Conservation (phyloP, 2,797 vertebrate species). For the Onychomys leucogaster region DNA sequence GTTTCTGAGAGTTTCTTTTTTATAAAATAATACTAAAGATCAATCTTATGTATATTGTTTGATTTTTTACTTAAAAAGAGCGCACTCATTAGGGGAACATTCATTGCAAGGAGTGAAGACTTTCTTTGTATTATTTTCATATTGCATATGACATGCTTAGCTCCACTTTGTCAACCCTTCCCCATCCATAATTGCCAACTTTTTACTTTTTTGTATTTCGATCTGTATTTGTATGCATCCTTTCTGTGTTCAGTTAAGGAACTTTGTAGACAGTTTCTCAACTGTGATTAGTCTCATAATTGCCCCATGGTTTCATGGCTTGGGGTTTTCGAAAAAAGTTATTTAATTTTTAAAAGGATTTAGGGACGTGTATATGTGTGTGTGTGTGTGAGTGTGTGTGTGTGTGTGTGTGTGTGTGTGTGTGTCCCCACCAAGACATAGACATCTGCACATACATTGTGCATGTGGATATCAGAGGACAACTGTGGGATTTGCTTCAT, state of each 20-base stretch:
- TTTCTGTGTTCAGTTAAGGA: background rate
- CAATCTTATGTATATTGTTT: background rate
- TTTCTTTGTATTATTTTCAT: background rate
- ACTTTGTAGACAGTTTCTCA: background rate
- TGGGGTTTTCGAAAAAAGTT: background rate
- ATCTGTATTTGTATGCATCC: too few species aligned
- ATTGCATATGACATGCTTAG: background rate
- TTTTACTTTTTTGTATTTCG: background rate
- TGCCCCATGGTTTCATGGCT: background rate
- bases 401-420: background rate
- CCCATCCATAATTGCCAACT: too few species aligned
- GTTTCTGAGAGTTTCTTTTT: background rate
- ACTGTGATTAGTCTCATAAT: background rate
- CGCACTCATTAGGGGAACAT: background rate
- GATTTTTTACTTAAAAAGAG: background rate
- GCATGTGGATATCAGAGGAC: background rate
- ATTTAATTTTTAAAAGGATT: background rate
- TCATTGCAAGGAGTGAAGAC: background rate
- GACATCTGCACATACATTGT: background rate
- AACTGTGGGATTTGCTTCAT: background rate
- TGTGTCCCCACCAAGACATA: background rate
- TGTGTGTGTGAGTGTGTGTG: background rate
- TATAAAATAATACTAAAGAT: background rate
- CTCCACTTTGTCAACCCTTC: too few species aligned
- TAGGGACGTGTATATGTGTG: background rate